These are phyloP conservation scores for Spatulosminthurus flaviceps DNA, from an alignment of 2,888 invertebrate species.

Conservation along the genomic window DNA sequence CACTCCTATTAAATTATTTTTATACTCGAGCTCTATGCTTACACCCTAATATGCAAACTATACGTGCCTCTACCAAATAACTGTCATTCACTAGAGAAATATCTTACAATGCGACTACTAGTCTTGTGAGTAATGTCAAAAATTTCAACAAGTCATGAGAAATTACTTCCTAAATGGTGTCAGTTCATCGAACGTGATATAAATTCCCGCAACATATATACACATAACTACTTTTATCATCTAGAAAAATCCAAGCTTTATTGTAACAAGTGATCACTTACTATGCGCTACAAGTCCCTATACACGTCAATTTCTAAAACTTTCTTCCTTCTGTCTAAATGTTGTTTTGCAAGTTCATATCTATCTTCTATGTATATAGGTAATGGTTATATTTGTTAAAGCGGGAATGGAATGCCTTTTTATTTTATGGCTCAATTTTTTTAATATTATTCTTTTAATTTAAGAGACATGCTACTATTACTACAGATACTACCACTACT, in stretches of 20 bases:
- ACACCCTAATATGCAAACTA: no score
- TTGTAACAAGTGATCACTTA: no score
- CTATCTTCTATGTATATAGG: no score
- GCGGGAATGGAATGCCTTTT: no score
- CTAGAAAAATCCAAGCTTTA: background rate
- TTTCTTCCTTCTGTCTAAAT: no score
- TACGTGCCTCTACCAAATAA: background rate
- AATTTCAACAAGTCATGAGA: constrained; percentile 6
- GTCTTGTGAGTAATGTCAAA: background rate
- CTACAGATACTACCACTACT: no score
- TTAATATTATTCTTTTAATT: constrained; percentile 1
- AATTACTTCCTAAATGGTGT: constrained; percentile 1
- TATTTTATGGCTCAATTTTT: background rate
- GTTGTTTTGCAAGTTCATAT: no score
- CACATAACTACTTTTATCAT: background rate
- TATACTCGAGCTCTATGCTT: no score
- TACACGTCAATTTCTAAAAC: background rate
- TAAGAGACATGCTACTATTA: no score
- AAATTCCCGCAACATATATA: background rate
- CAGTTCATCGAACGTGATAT: background rate
- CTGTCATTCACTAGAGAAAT: background rate
- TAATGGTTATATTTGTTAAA: no score
- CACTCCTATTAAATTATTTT: no score
- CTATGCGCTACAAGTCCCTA: background rate
- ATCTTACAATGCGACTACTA: no score